These are phyloP conservation scores for Sebastes iracundus DNA, from an alignment of 2,797 vertebrate species.

Conservation along the genomic window DNA sequence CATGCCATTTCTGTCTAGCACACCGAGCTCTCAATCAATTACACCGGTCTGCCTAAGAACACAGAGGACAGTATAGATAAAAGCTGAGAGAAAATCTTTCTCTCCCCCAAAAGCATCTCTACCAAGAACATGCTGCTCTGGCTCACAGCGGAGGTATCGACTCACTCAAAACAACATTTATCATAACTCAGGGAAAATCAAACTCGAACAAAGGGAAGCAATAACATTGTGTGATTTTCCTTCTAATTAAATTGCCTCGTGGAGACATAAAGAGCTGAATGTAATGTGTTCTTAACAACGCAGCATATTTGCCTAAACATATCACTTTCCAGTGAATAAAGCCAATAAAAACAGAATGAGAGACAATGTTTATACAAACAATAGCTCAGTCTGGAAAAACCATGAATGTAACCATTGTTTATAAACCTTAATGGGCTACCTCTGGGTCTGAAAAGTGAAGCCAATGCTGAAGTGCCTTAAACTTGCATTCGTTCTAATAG, in stretches of 20 bases:
- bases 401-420: background rate
- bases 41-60: conserved; percentile 43
- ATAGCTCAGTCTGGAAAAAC: background rate
- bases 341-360: background rate
- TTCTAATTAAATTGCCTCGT: conserved; percentile 37
- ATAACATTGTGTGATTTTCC: conserved; percentile 39
- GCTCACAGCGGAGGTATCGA: conserved; percentile 33
- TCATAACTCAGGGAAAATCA: conserved; percentile 41
- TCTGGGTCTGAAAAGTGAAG: too few species aligned
- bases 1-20: conserved; percentile 9
- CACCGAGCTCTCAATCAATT: conserved; percentile 54
- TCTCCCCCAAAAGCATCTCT: conserved; percentile 18
- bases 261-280: conserved; percentile 17
- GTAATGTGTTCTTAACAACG: conserved; percentile 7
- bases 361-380: background rate
- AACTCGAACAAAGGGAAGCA: conserved; percentile 44
- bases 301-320: background rate
- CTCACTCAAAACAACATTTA: conserved; percentile 55
- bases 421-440: background rate
- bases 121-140: conserved; percentile 20
- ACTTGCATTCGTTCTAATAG: too few species aligned
- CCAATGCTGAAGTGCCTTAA: too few species aligned
- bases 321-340: background rate
- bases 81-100: conserved; percentile 34
- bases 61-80: conserved; percentile 29